A percentile compares a stretch with the other conserved stretches of the same genome.
Conservation (phyloP, 1,140 invertebrate genomes). For the Ladona fulva region DNA sequence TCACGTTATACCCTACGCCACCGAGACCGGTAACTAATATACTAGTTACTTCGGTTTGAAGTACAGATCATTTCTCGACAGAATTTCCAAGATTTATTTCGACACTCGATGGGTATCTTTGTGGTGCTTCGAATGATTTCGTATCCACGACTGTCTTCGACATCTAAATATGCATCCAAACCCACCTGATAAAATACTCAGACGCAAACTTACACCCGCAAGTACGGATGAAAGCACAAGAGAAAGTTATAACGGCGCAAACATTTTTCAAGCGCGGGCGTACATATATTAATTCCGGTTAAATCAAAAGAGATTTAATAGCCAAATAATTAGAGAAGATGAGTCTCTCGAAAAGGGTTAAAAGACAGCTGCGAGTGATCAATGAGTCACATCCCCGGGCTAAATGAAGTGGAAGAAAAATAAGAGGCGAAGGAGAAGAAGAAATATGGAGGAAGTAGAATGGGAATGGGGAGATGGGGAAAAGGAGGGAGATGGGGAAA, state of each 20-base stretch:
- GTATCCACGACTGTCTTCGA: too few relatives aligned
- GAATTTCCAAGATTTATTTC: too few relatives aligned
- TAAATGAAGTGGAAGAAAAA: background rate
- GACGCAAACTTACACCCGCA: too few relatives aligned
- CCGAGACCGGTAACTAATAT: too few relatives aligned
- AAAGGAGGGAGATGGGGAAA: background rate
- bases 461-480: background rate
- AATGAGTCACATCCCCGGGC: background rate
- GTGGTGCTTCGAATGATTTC: too few relatives aligned
- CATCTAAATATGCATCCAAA: too few relatives aligned
- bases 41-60: too few relatives aligned
- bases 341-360: background rate
- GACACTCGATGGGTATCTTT: too few relatives aligned
- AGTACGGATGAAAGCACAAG: too few relatives aligned
- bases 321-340: conserved; percentile 10
- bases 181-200: too few relatives aligned
- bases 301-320: background rate
- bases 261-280: background rate
- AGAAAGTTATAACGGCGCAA: background rate
- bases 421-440: background rate
- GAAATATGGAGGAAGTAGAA: background rate
- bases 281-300: background rate
- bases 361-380: background rate
- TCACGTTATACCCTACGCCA: too few relatives aligned
- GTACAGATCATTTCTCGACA: too few relatives aligned